Evolutionary conservation across 2,797 vertebrate species (phyloP).

Genomic region (Staurois parvus): DNA sequence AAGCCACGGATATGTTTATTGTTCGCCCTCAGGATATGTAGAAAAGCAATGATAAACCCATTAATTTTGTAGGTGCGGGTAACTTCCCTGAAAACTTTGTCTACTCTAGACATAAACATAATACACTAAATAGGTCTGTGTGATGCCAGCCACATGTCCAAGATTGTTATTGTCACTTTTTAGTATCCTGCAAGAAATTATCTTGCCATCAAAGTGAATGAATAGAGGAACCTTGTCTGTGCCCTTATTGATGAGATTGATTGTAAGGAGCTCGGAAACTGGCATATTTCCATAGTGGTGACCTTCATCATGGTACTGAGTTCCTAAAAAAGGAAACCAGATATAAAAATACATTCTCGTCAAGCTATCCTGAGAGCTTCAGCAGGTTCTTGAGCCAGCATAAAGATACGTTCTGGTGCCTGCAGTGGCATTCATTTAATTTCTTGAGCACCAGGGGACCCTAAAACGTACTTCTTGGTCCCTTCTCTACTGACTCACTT

Average conservation of each 20-base stretch:
- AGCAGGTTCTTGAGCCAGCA: background rate
- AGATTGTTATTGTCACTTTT: conserved; percentile 35
- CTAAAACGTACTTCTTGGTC: background rate
- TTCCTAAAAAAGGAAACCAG: conserved; percentile 10
- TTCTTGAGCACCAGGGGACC: background rate
- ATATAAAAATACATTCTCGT: background rate
- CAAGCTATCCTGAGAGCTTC: background rate
- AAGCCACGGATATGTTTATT: conserved; percentile 27
- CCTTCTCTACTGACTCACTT: too few species aligned
- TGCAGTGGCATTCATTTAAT: background rate
- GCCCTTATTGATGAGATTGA: conserved; percentile 45
- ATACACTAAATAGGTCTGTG: background rate
- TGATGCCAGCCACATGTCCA: conserved; percentile 33
- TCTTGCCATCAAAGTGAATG: conserved; percentile 16
- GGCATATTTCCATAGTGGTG: conserved; percentile 14
- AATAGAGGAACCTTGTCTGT: conserved; percentile 29
- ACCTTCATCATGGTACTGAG: background rate
- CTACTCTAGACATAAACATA: conserved; percentile 2
- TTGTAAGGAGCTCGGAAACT: conserved; percentile 10
- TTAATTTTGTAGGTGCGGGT: background rate
- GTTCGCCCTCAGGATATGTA: conserved; percentile 1
- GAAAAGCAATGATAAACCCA: background rate
- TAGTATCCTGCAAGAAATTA: conserved; percentile 17
- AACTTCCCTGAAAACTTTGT: conserved; percentile 14
- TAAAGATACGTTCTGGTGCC: background rate